phyloP scores from a whole-genome alignment of 2,888 invertebrate species.

The Acanthosoma haemorrhoidale region DNA sequence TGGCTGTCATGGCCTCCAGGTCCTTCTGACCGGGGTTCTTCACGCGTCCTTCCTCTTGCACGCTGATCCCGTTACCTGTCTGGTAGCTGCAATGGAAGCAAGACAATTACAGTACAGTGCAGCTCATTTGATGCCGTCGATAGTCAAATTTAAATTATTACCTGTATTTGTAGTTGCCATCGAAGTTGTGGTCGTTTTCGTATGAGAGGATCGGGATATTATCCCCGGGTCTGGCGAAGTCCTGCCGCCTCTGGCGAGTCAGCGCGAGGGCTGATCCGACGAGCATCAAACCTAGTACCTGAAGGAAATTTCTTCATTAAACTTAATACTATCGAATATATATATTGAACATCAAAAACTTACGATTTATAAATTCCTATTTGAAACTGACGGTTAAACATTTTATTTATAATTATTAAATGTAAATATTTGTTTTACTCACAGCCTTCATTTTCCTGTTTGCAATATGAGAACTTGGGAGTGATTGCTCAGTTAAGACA shows the following conservation, averaged over 20 bases:
- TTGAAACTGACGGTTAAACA: too few species aligned
- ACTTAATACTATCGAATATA: not conserved
- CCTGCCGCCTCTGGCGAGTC: not conserved
- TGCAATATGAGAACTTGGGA: not conserved
- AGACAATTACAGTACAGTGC: too few species aligned
- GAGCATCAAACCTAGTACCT: not conserved
- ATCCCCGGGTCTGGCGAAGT: not conserved
- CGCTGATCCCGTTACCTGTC: slow-evolving; percentile 68
- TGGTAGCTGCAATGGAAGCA: slow-evolving; percentile 57
- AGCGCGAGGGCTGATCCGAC: not conserved
- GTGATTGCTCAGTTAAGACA: not conserved
- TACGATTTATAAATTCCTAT: too few species aligned
- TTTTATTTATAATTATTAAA: too few species aligned
- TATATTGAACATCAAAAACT: not conserved
- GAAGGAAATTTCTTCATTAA: not conserved
- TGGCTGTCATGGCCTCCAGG: slow-evolving; percentile 41
- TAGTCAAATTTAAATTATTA: slow-evolving; percentile 43
- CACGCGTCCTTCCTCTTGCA: slow-evolving; percentile 63
- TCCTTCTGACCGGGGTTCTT: slow-evolving; percentile 52
- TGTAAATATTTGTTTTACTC: too few species aligned
- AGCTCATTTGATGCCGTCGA: too few species aligned
- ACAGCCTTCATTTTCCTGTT: slow-evolving; percentile 6
- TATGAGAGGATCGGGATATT: slow-evolving; percentile 56
- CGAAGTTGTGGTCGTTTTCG: slow-evolving; percentile 57
- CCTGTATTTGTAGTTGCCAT: slow-evolving; percentile 61